phyloP scores from a whole-genome alignment of 2,888 invertebrate genomes.

The Drosophila sordidapex region DNA sequence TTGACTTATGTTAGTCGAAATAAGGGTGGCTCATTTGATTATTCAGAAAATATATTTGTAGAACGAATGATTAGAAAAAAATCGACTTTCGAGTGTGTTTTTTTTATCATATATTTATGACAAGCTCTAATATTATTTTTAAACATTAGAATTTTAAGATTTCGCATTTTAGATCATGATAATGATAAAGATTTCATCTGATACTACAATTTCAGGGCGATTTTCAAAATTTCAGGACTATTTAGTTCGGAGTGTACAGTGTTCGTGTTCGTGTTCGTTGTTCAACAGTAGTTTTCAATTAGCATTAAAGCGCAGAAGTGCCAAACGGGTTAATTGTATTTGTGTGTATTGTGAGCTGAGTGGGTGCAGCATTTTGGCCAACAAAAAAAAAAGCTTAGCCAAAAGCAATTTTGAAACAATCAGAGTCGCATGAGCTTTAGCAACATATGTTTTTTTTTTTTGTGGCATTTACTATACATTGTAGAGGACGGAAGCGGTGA shows the following conservation, averaged over 20 bases:
- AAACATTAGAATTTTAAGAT: background rate
- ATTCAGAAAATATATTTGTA: background rate
- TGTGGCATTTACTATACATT: constrained; percentile 22
- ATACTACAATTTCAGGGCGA: background rate
- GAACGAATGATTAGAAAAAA: background rate
- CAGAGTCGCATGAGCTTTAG: constrained; percentile 45
- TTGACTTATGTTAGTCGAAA: background rate
- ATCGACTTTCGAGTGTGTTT: accelerated
- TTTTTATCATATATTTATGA: background rate
- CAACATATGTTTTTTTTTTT: constrained; percentile 15
- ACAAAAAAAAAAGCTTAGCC: constrained; percentile 32
- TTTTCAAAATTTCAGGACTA: background rate
- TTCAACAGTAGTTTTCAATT: constrained; percentile 49
- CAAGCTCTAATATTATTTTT: background rate
- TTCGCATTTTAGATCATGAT: too few species aligned
- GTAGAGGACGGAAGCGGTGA: constrained; percentile 12
- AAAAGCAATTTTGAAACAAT: constrained; percentile 51
- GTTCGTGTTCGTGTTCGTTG: constrained; percentile 73
- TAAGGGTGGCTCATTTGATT: background rate
- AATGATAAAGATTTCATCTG: too few species aligned
- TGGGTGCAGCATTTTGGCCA: constrained; percentile 44
- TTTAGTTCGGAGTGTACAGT: constrained; percentile 42
- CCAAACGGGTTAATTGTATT: constrained; percentile 14
- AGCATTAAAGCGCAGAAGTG: constrained; percentile 24
- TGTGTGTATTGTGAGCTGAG: constrained; percentile 27